A percentile compares a stretch with the other conserved stretches of the same genome.
Conservation (phyloP, 2,113 vertebrate species). For the Paramisgurnus dabryanus region DNA sequence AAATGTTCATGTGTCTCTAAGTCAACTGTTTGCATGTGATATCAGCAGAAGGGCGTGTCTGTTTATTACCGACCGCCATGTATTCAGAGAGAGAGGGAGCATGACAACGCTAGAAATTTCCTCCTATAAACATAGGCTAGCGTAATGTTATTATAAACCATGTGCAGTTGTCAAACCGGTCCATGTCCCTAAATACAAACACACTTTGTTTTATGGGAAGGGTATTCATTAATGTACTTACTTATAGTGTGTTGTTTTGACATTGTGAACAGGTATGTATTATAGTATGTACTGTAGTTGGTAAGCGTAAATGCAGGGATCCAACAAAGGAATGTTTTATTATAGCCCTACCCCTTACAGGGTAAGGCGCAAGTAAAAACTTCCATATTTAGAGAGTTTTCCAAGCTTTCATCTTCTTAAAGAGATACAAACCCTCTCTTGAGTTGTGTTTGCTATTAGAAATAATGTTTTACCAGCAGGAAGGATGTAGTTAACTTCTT, state of each 20-base stretch:
- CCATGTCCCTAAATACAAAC: neutral
- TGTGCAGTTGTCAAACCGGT: neutral
- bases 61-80: neutral
- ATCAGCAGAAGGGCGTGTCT: constrained; percentile 16
- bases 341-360: neutral
- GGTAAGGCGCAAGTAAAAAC: neutral
- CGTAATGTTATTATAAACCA: neutral
- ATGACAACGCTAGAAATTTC: constrained; percentile 11
- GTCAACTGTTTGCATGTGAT: neutral
- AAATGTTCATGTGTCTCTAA: neutral
- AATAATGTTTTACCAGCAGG: constrained; percentile 30
- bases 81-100: neutral
- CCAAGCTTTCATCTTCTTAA: constrained; percentile 26
- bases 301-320: constrained; percentile 20
- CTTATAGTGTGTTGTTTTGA: neutral
- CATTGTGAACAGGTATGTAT: neutral
- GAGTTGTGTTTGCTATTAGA: neutral
- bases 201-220: too few relatives aligned
- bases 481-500: constrained; percentile 41
- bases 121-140: neutral
- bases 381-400: constrained; percentile 45
- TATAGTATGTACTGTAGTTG: neutral
- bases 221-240: neutral
- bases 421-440: constrained; percentile 20
- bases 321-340: constrained; percentile 19